Percentiles rank a stretch among this genome's conserved stretches.
phyloP scores from a whole-genome alignment of 2,113 vertebrate species.

The Gymnocephalus cernua region DNA sequence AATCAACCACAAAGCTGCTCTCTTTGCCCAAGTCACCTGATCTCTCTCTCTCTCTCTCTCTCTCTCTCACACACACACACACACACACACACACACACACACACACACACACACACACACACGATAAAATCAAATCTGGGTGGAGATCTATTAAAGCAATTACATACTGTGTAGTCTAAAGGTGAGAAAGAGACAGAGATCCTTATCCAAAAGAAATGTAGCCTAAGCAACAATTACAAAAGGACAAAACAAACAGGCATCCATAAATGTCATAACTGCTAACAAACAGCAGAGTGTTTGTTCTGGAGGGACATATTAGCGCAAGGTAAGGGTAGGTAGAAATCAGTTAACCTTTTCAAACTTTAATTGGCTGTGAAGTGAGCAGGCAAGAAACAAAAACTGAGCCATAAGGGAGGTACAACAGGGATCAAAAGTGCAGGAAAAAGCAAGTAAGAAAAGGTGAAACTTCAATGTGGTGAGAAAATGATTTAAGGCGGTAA shows the following conservation, averaged over 20 bases:
- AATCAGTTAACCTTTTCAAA: neutral
- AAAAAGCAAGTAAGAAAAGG: neutral
- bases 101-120: slow-evolving; percentile 16
- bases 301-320: neutral
- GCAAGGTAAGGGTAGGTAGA: neutral
- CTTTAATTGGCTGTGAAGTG: neutral
- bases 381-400: neutral
- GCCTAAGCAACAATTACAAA: slow-evolving; percentile 30
- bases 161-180: slow-evolving; percentile 34
- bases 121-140: slow-evolving; percentile 29
- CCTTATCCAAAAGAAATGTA: neutral
- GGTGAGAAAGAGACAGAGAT: slow-evolving; percentile 25
- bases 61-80: neutral
- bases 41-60: neutral
- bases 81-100: slow-evolving; percentile 22
- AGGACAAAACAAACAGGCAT: slow-evolving; percentile 16
- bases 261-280: neutral
- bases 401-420: neutral
- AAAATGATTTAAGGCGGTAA: neutral
- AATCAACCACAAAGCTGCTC: slow-evolving; percentile 65
- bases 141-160: slow-evolving; percentile 38
- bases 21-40: slow-evolving; percentile 68
- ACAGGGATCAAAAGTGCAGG: neutral
- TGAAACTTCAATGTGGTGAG: neutral
- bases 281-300: neutral